A percentile compares a stretch with the other conserved stretches of the same genome.
phyloP scores from a whole-genome alignment of 2,888 invertebrate species.

The Pristionchus mayeri region DNA sequence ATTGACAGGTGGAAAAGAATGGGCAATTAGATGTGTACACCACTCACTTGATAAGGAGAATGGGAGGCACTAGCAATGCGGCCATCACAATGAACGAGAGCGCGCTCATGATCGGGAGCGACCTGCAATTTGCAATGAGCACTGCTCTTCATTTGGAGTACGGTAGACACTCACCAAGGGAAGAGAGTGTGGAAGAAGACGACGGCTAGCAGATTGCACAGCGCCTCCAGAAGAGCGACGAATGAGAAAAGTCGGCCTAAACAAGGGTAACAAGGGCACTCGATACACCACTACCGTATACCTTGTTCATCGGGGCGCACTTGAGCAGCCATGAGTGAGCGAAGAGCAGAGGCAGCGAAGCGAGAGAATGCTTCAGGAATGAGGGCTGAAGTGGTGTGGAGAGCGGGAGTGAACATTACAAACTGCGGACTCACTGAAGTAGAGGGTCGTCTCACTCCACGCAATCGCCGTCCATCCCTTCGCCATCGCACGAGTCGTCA shows the following conservation, averaged over 20 bases:
- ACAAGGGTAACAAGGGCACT: slow-evolving; percentile 4
- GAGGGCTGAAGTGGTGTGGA: slow-evolving; percentile 25
- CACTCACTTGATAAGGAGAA: not conserved
- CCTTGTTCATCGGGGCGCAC: slow-evolving; percentile 52
- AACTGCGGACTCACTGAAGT: slow-evolving; percentile 49
- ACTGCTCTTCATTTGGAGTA: not conserved
- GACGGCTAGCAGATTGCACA: slow-evolving; percentile 53
- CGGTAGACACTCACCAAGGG: slow-evolving; percentile 49
- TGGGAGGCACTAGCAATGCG: slow-evolving; percentile 41
- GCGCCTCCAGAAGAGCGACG: slow-evolving; percentile 53
- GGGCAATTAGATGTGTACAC: not conserved
- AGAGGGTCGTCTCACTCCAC: slow-evolving; percentile 51
- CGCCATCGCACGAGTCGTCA: slow-evolving; percentile 44
- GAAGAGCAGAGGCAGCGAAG: slow-evolving; percentile 53
- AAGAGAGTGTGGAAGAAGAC: slow-evolving; percentile 54
- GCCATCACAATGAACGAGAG: slow-evolving; percentile 47
- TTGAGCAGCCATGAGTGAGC: slow-evolving; percentile 51
- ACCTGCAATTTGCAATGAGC: slow-evolving; percentile 13
- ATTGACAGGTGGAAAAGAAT: not conserved
- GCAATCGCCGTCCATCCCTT: slow-evolving; percentile 52
- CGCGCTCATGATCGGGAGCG: slow-evolving; percentile 28
- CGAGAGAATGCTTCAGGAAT: slow-evolving; percentile 53
- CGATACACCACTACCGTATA: not conserved
- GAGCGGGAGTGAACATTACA: not conserved
- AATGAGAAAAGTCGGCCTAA: slow-evolving; percentile 53